Conservation (phyloP, 2,888 invertebrate genomes). For the Odontothrips loti region DNA sequence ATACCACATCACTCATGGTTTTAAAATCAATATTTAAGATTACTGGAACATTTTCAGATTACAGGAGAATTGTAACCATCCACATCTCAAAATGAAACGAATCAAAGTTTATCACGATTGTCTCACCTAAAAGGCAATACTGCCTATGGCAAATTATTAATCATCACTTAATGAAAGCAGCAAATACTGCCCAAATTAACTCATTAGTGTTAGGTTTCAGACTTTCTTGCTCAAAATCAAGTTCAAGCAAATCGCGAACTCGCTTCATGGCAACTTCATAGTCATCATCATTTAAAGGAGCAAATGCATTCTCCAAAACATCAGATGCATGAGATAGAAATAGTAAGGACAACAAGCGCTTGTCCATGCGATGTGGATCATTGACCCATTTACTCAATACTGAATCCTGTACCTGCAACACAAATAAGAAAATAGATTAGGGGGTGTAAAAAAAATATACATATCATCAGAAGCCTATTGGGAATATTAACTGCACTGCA, state of each 20-base stretch:
- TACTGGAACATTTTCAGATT: slow-evolving; percentile 1
- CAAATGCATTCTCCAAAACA: slow-evolving; percentile 98
- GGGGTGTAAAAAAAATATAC: slow-evolving; percentile 11
- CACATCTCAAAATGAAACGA: background rate
- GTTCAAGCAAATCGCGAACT: slow-evolving; percentile 89
- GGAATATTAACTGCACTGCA: slow-evolving; percentile 31
- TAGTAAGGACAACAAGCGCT: slow-evolving; percentile 86
- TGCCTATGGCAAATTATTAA: background rate
- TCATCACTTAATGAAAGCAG: slow-evolving; percentile 91
- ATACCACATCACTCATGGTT: no score
- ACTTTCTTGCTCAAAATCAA: slow-evolving; percentile 95
- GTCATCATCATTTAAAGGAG: slow-evolving; percentile 93
- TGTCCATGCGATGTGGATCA: slow-evolving; percentile 96
- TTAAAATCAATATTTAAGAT: background rate
- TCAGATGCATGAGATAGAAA: slow-evolving; percentile 97
- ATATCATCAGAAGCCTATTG: slow-evolving; percentile 25
- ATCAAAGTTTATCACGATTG: slow-evolving; percentile 20
- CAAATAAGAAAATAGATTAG: background rate
- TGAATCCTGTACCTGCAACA: slow-evolving; percentile 85
- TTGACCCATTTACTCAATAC: slow-evolving; percentile 95
- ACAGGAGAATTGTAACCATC: background rate
- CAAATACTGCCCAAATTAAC: slow-evolving; percentile 98
- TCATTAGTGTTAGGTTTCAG: slow-evolving; percentile 87
- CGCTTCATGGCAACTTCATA: slow-evolving; percentile 98
- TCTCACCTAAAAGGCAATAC: background rate